Conservation (phyloP, 2,797 vertebrate species). For the Trichosurus vulpecula region DNA sequence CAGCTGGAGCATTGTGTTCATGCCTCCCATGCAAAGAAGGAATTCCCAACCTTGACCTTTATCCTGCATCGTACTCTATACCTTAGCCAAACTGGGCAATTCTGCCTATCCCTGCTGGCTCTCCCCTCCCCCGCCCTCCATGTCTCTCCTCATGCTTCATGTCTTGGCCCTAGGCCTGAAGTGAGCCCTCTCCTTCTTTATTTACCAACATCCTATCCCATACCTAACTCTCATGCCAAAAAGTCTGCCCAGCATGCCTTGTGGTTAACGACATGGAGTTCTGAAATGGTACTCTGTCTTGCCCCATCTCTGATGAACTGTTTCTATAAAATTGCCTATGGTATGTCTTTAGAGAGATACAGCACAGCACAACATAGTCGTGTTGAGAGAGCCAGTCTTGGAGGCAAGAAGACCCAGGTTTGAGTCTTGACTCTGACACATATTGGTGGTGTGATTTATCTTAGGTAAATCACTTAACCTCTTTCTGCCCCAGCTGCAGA, state of each 20-base stretch:
- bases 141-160: neutral
- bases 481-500: neutral
- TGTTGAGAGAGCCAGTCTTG: neutral
- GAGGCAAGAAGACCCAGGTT: neutral
- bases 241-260: neutral
- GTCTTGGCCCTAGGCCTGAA: neutral
- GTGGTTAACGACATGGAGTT: neutral
- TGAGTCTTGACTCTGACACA: neutral
- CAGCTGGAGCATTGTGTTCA: neutral
- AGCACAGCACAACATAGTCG: neutral
- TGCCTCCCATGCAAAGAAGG: neutral
- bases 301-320: neutral
- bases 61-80: neutral
- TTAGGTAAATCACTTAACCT: neutral
- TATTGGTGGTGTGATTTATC: neutral
- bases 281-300: neutral
- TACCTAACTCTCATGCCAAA: neutral
- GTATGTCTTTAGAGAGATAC: neutral
- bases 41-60: neutral
- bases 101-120: neutral
- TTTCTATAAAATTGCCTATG: neutral
- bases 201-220: neutral
- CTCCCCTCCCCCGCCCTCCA: neutral
- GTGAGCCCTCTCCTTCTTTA: neutral
- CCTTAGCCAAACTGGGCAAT: neutral